Evolutionary conservation across 2,797 vertebrate genomes (phyloP).

Genomic region (Eleutherodactylus coqui): DNA sequence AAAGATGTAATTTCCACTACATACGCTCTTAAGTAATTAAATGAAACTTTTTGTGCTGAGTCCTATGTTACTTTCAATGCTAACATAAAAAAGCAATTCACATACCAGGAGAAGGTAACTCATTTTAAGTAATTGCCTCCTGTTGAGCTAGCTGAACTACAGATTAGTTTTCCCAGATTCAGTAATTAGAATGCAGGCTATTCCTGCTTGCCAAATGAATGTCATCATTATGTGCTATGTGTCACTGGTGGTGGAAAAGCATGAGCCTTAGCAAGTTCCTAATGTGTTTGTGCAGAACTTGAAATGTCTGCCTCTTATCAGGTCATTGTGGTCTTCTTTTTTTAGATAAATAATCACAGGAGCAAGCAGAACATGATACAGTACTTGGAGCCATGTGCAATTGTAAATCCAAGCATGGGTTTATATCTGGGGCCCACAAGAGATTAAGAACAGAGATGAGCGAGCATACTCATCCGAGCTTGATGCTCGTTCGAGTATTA

Average conservation of each 20-base stretch:
- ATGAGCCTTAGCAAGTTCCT: constrained; percentile 16
- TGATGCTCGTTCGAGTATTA: too few relatives aligned
- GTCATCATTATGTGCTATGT: constrained; percentile 41
- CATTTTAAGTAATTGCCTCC: constrained; percentile 63
- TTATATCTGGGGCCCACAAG: background rate
- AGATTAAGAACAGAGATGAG: too few relatives aligned
- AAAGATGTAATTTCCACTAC: constrained; percentile 30
- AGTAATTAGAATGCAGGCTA: constrained; percentile 51
- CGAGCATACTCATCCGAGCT: too few relatives aligned
- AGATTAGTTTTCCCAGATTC: constrained; percentile 36
- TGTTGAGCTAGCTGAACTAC: constrained; percentile 56
- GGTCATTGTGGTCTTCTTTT: background rate
- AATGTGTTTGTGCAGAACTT: constrained; percentile 49
- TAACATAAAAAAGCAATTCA: constrained; percentile 56
- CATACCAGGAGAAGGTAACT: constrained; percentile 56
- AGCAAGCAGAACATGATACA: constrained; percentile 22
- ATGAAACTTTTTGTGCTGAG: constrained; percentile 59
- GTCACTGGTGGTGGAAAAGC: constrained; percentile 36
- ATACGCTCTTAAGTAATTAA: constrained; percentile 52
- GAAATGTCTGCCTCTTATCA: constrained; percentile 35
- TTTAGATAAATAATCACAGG: constrained; percentile 40
- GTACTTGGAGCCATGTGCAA: background rate
- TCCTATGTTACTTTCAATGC: constrained; percentile 43
- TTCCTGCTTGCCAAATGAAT: constrained; percentile 48
- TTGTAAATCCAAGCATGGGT: background rate